Evolutionary conservation across 2,797 vertebrate species (phyloP).

Genomic region (Peromyscus aztecus): DNA sequence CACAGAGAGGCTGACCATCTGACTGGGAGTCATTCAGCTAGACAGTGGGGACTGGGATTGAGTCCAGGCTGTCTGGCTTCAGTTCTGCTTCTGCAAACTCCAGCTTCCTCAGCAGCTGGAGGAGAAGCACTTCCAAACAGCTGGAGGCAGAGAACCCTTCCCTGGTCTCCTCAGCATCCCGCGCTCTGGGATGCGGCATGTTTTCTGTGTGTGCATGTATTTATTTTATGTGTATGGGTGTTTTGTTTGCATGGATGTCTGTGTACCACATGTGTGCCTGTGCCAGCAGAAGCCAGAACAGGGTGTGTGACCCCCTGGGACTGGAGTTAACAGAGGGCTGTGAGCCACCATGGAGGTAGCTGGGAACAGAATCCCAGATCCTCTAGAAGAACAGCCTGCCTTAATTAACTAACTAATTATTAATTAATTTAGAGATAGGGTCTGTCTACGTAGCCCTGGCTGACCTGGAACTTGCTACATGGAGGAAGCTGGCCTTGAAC

Average conservation of each 20-base stretch:
- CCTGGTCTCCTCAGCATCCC: not conserved
- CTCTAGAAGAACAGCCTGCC: not conserved
- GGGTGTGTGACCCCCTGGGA: not conserved
- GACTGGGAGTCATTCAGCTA: not conserved
- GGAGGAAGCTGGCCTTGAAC: not conserved
- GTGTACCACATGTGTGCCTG: not conserved
- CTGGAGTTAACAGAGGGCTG: not conserved
- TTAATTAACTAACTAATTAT: not conserved
- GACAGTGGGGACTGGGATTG: not conserved
- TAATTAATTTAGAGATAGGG: not conserved
- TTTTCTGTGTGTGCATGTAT: not conserved
- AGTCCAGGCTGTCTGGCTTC: not conserved
- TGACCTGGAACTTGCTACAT: not conserved
- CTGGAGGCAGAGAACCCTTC: not conserved
- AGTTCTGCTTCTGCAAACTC: not conserved
- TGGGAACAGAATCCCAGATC: not conserved
- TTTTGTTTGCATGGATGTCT: not conserved
- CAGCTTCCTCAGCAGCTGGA: not conserved
- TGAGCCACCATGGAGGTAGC: not conserved
- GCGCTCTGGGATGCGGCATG: not conserved
- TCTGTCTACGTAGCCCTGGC: not conserved
- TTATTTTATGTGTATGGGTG: not conserved
- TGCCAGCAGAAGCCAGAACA: not conserved
- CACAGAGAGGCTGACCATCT: not conserved
- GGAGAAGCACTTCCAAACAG: not conserved